Evolutionary conservation across 2,888 invertebrate species (phyloP), one percentile per base, ranked within the genome.

Genomic region (Cyaniris semiargus): DNA sequence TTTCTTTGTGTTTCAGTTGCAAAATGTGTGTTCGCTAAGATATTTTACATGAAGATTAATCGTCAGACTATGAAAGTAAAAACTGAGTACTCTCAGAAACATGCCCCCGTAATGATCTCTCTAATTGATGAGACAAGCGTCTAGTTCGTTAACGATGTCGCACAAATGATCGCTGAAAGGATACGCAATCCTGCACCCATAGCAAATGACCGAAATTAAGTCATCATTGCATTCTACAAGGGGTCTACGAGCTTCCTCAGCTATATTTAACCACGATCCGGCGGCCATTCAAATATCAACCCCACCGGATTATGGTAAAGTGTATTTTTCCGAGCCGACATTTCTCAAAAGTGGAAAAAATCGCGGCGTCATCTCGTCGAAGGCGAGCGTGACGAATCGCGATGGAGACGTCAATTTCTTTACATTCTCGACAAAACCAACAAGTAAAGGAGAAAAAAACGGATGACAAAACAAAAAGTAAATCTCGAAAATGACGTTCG

Each of bases 351-450:
- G 18, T 76, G 60, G 38, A 66, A 76, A 87, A 92, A 92, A 90
- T 89, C 85, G 90, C 91, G 85, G 78, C 88, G 91, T 93, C 93
- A 93, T 90, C 87, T 84, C 87, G 84, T 81, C 86, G 86, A 89
- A 87, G 88, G 86, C 84, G 86, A 86, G 86, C 90, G 90, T 89
- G 89, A 89, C 93, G 89, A 91, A 93, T 88, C 84, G 87, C 89
- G 85, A 91, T 89, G 87, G 86, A 92, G 89, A 88, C 91, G 90
- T 91, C 90, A 90, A 90, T 91, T 88, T 89, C 88, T 88, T 87
- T 85, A 86, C 88, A 86, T 89, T 89, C 89, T 88, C 86, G 86
- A 92, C 87, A 91, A 92, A 93, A 92, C 91, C 92, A 91, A 93
- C 92, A 92, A 91, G 89, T 88, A 86, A 86, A 86, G 84, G 85